Evolutionary conservation across 2,888 invertebrate species (phyloP), one percentile per base, ranked within the genome.

Genomic region (Ophion costatus): DNA sequence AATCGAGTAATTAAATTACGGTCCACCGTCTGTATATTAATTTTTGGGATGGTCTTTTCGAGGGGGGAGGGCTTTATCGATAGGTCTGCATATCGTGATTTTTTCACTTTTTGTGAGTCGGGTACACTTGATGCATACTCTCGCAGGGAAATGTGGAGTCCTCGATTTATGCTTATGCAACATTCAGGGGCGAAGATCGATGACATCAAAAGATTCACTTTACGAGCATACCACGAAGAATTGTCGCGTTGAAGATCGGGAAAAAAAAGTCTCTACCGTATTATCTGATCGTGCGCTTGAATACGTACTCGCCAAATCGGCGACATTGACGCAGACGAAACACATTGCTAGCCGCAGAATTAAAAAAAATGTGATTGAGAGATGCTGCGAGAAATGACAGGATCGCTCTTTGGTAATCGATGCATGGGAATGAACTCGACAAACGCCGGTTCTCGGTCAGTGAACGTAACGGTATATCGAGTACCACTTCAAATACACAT

Each of bases 401-500:
- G 42, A n/a, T 87, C 74, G 87, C 56, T 79, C 86, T 90, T 87
- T 89, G 87, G 87, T 87, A 90, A 91, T 89, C 85, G 69, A 73
- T 66, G 33, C 29, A 70, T 69, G 22, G 61, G 61, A 45, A 51
- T 33, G 77, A 81, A 66, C 71, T 59, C 64, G 45, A 74, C 64
- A 70, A 56, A 74, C 73, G 64, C 77, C 73, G 56, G 87, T 89
- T 89, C 88, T 89, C 91, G 92, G 90, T 91, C 92, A 91, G 89
- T 91, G 92, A 92, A 91, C 92, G 91, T 91, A 92, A 90, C 91
- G 91, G 91, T 89, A 87, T 86, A 84, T 84, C 83, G 63, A 76
- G 71, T 59, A 20, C 7, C 38, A 33, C 38, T 22, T 59, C 33
- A 59, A 73, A 73, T 38, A 20, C 33, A 59, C 51, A 4, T 51